Base-by-base conservation (phyloP, 1,140 invertebrate genomes). In the Listronotus oregonensis region DNA sequence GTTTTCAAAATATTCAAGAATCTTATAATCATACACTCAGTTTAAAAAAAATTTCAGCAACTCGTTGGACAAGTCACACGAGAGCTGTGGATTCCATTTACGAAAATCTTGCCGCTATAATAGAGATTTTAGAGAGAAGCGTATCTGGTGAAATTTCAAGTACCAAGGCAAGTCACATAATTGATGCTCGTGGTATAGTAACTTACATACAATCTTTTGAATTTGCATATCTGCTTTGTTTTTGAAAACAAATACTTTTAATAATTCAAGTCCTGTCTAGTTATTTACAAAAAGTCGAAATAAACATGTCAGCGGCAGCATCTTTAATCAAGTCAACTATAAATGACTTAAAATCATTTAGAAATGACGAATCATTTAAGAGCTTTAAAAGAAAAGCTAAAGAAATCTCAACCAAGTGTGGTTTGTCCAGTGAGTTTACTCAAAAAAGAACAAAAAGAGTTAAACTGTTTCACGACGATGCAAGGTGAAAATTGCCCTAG, bases 171-270 rank as follows among this genome's bases (percentile, higher is more conserved):
- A 18, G 21, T 21, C 11, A 49, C 6, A 49, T 31, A 15, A 31
- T 31, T 21, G 47, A 18, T 5, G 47, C 47, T 21, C 17, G 6
- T 21, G 47, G 6, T 4, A 49, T 49, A n/a, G 15, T 10, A 18
- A 21, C 21, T 8, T 21, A 21, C 10, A 49, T 49, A 21, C 9
- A 49, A 31, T 21, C 18, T n/a, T 49, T 49, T 49, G 47, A 49
- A 49, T 49, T 49, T 49, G n/a, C 11, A 18, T 49, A 21, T 15
- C 15, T 49, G 15, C 47, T 49, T 49, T 49, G 47, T n/a, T 49
- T 49, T 31, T 49, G 47, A 18, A 49, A 10, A 49, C 7, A 49
- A 49, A 31, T 15, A 31, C 47, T n/a, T n/a, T n/a, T n/a, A n/a
- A n/a, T n/a, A n/a, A n/a, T n/a, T n/a, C n/a, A n/a, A n/a, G n/a